Base-by-base conservation (phyloP, 35 echinoderm and acorn worm genomes). In the Lytechinus pictus region DNA sequence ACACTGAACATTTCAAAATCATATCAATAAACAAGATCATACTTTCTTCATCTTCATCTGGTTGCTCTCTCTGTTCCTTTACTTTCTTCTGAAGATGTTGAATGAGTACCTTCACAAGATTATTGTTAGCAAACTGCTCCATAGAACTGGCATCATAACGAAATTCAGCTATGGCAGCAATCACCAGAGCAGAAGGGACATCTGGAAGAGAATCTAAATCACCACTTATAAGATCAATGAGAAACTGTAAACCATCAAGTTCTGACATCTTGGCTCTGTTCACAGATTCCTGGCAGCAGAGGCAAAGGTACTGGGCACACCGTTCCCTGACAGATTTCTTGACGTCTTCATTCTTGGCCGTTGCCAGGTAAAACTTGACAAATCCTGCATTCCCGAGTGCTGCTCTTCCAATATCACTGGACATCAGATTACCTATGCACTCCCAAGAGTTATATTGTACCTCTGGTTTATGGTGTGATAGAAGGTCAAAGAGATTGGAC, bases 261-360 rank as follows among this genome's bases (percentile, higher is more conserved):
- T 93, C 92, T 2, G 27, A 93, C 92, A 93, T 93, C 54, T 93
- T 93, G 3, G 92, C 92, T 57, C 92, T 93, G 55, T 93, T 93
- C 54, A 93, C 92, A 55, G 92, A 93, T 44, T 93, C 92, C 92
- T 93, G 92, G 54, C 92, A 93, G 53, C 92, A 93, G 92, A 93
- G 92, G 92, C 92, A 93, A 10, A 93, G 92, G 54, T 93, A 93
- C 14, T 93, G 92, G 54, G 92, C 92, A n/a, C 92, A 93, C 21
- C 55, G 92, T 93, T 93, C 92, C n/a, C 92, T 93, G 53, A 93
- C 92, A 27, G 92, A 93, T 44, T 19, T 93, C 92, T 57, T 93
- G 16, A 93, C 53, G 13, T 33, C 52, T 3, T 93, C 52, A 10
- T 93, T 57, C 54, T 10, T 54, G 9, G 92, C 92, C 27, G 92